Evolutionary conservation across 2,113 vertebrate genomes (phyloP), one percentile per base, ranked within the genome.

Genomic region (Calyptomena viridis): DNA sequence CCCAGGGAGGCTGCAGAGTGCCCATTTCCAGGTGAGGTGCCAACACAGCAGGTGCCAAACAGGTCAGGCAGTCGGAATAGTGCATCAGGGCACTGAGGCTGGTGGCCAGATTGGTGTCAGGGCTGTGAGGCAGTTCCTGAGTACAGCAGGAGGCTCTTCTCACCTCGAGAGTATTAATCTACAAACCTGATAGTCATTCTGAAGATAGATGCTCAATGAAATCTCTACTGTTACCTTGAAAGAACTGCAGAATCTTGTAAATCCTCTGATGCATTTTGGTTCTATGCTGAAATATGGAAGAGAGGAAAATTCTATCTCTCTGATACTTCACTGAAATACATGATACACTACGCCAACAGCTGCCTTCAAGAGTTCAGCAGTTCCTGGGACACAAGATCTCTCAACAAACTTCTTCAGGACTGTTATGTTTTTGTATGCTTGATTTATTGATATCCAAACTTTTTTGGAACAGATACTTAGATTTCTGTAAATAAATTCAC

Each of bases 11-110:
- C 10, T 2, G 4, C 30, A 56, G 60, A 23, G 18, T 18, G 42
- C 19, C 11, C 1, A 15, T 37, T 81, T 71, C 39, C 44, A 79
- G 35, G 24, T 46, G 28, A 58, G 24, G 28, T 3, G 0, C 9
- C 1, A 1, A 35, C 9, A 30, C 0, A 2, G 19, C 0, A 0
- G 12, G 5, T 19, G 27, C 25, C 50, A 27, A 59, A 35, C 11
- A 5, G 44, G 16, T n/a, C 0, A 0, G 6, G 14, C 2, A 0
- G 13, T 22, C 1, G 2, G 31, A 14, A 14, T 0, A 1, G 23
- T 5, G 39, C 67, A 31, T 30, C 23, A 31, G 31, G 25, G 30
- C 22, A 50, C 14, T 16, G 10, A 42, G 30, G 18, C 24, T 27
- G 15, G 35, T 35, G 28, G 40, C 24, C 3, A 4, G 30, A 30